Percentiles rank a stretch among this genome's conserved stretches.
phyloP scores from a whole-genome alignment of 37 sponge, comb jelly and placozoan species.

The Aphrocallistes beatrix region DNA sequence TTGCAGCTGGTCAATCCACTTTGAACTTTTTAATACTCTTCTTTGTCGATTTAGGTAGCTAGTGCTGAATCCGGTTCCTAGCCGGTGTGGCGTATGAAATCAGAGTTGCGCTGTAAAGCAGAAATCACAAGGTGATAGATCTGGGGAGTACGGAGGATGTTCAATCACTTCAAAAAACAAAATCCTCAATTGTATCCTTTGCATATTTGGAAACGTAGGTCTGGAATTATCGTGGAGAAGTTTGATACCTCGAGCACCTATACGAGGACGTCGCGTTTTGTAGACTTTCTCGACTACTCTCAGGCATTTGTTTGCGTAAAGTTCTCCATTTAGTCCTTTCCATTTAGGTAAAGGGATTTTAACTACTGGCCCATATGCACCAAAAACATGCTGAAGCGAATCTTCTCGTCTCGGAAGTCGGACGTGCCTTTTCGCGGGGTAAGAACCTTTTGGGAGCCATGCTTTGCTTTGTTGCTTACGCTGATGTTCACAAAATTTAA shows the following conservation, averaged over 20 bases:
- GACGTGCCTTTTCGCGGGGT: not conserved
- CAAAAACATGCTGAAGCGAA: conserved; percentile 12
- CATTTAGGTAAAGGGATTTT: not conserved
- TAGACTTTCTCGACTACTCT: conserved; percentile 8
- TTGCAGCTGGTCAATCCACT: not conserved
- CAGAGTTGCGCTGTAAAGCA: not conserved
- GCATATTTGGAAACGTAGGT: not conserved
- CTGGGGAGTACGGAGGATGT: not conserved
- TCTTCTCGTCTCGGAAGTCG: not conserved
- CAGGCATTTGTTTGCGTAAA: not conserved
- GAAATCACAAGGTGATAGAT: not conserved
- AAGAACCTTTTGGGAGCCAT: conserved; percentile 5
- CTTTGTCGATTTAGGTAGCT: not conserved
- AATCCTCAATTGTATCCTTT: not conserved
- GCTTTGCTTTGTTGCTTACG: not conserved
- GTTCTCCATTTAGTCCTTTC: not conserved
- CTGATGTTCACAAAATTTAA: not conserved
- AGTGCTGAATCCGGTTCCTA: not conserved
- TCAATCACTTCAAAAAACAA: not conserved
- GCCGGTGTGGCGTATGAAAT: not conserved
- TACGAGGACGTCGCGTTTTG: not conserved
- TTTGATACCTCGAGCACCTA: not conserved
- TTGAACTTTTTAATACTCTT: not conserved
- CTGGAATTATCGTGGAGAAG: not conserved
- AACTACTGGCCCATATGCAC: conserved; percentile 1